Evolutionary conservation across 2,113 vertebrate species (phyloP), one percentile per base, ranked within the genome.

Genomic region (Uria aalge): DNA sequence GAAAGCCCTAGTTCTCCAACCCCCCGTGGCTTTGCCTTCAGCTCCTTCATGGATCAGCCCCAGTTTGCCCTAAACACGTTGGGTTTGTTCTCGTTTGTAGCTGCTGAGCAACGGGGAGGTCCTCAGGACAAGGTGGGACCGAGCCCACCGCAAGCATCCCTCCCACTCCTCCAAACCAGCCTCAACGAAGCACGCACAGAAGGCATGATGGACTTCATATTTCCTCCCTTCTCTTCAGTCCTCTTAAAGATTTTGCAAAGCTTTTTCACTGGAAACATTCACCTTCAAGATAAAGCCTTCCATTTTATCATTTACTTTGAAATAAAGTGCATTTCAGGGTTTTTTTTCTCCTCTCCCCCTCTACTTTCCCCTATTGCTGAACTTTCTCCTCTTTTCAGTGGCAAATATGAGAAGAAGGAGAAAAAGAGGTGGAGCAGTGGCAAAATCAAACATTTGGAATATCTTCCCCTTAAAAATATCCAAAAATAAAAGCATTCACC

Each of bases 11-110:
- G 2, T 29, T 75, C 38, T 34, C 59, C 91, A 56, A 17, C 11
- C 53, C 14, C 27, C 57, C 73, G 6, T 1, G 2, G 57, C 20
- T 87, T 53, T 80, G 55, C 66, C 78, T 77, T 40, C 75, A 60
- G 22, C 26, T 86, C 47, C 79, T 64, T 23, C 48, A 19, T 3
- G 22, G 83, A 45, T 21, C 47, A 76, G 67, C 48, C 47, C 20
- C 20, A n/a, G 0, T 15, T 55, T 34, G 48, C 14, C 19, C 43
- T 12, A 59, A 40, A n/a, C 8, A 1, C 10, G 1, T 0, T 3
- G 12, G 12, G 24, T 12, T 4, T 23, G 15, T 4, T 17, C 36
- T 34, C 30, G 21, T 4, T 12, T 76, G n/a, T 24, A 30, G 34
- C 36, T 23, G 9, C 34, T 36, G 21, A 5, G 55, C 22, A 21